Evolutionary conservation across 2,113 vertebrate species (phyloP), one percentile per base, ranked within the genome.

Genomic region (Vicugna pacos): DNA sequence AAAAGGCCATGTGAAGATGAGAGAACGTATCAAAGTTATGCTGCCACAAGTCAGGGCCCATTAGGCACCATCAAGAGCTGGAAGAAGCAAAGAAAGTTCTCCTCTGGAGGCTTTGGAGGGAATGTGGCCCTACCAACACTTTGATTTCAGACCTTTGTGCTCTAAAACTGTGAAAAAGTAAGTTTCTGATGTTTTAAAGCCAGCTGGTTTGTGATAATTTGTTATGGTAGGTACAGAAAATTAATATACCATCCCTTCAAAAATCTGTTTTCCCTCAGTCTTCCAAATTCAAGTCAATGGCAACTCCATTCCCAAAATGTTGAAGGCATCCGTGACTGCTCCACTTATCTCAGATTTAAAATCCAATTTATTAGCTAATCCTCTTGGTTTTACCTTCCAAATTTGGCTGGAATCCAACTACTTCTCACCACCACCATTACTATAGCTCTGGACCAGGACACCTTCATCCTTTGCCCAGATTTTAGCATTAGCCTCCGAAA

Each of bases 201-300:
- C 10, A 54, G 11, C 2, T 13, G 7, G 70, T 83, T 91, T 79
- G 46, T 80, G 52, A 9, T 4, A 13, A 69, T 69, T 89, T 77
- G 35, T 77, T 76, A 77, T 0, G 10, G 6, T 8, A 50, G 17
- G 22, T 50, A 38, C 10, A 80, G 56, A 32, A 79, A 48, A 72
- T 5, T 3, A 81, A 64, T 48, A 64, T 0, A 73, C 10, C 11
- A 56, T 3, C 16, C 6, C 56, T 75, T 73, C 11, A 26, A 67
- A 81, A 65, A 30, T 8, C 32, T 83, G 42, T 50, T 75, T 6
- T 56, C 48, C 4, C 16, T 42, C 11, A 58, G 2, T 48, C 28
- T 85, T 91, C 35, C 80, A 79, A 89, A 93, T 54, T 38, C 35
- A 46, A 52, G 13, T 10, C 30, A 64, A 85, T 54, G 30, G 77